Evolutionary conservation across 2,888 invertebrate species (phyloP).

Genomic region (Stomorhina lunata): DNA sequence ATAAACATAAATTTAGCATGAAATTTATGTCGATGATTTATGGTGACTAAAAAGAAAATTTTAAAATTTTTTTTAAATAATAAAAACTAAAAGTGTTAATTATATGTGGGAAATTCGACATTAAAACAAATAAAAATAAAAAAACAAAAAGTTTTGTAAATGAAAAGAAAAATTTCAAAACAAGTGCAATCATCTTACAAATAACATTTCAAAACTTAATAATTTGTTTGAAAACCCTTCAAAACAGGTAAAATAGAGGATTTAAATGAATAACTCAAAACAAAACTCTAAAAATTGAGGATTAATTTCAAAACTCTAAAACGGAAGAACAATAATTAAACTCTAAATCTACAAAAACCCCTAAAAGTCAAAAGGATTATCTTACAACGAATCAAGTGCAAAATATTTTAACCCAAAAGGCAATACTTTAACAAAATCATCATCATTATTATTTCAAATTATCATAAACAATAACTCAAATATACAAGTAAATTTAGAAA

Average conservation of each 20-base stretch:
- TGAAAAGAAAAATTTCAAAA: background rate
- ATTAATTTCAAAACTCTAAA: slow-evolving; percentile 3
- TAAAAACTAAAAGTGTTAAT: slow-evolving; percentile 20
- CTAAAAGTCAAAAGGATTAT: slow-evolving; percentile 58
- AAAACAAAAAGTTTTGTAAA: background rate
- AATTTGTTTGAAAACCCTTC: background rate
- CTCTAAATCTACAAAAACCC: too few species aligned
- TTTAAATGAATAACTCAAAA: too few species aligned
- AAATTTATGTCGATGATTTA: slow-evolving; percentile 68
- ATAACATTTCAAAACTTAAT: background rate
- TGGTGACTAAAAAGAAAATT: background rate
- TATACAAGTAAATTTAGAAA: too few species aligned
- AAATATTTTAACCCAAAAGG: slow-evolving; percentile 6
- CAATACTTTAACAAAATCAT: slow-evolving; percentile 33
- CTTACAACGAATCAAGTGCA: slow-evolving; percentile 44
- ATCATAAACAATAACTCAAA: background rate
- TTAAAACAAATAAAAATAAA: slow-evolving; percentile 6
- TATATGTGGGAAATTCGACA: slow-evolving; percentile 17
- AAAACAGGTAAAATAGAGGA: slow-evolving; percentile 19
- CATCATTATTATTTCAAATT: background rate
- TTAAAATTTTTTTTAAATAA: slow-evolving; percentile 1
- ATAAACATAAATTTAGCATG: slow-evolving; percentile 72
- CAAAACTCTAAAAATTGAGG: background rate
- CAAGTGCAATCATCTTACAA: slow-evolving; percentile 49
- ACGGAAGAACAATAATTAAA: slow-evolving; percentile 67